These are phyloP conservation scores for Coelogynopora nodosa DNA, from an alignment of 2,888 invertebrate species.

Conservation along the genomic window DNA sequence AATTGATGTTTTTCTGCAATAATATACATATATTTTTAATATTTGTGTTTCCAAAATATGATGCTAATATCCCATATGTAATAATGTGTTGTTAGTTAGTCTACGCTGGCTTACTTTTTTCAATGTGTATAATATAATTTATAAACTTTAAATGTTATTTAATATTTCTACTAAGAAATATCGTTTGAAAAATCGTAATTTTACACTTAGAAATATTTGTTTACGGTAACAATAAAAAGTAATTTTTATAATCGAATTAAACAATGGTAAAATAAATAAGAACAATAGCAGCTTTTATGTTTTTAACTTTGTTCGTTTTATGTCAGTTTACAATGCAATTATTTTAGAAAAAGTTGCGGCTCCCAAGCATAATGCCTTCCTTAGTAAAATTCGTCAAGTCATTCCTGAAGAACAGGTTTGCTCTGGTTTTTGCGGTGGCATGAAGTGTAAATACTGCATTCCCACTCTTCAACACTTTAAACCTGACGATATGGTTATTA, in stretches of 20 bases:
- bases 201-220: no score
- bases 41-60: no score
- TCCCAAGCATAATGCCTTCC: conserved; percentile 55
- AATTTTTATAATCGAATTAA: no score
- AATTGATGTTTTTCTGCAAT: no score
- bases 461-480: conserved; percentile 66
- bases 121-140: not conserved
- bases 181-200: no score
- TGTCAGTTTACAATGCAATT: no score
- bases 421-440: conserved; percentile 78
- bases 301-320: no score
- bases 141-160: not conserved
- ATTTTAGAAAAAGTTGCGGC: not conserved
- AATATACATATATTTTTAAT: no score
- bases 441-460: conserved; percentile 75
- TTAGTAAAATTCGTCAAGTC: conserved; percentile 58
- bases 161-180: no score
- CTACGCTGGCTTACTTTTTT: not conserved
- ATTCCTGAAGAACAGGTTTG: conserved; percentile 73
- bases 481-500: conserved; percentile 69
- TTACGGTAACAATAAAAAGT: no score
- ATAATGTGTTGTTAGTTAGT: not conserved
- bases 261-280: no score
- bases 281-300: no score
- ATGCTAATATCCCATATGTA: not conserved